phyloP scores from a whole-genome alignment of 2,888 invertebrate species.

The Drosophila parthenogenetica region DNA sequence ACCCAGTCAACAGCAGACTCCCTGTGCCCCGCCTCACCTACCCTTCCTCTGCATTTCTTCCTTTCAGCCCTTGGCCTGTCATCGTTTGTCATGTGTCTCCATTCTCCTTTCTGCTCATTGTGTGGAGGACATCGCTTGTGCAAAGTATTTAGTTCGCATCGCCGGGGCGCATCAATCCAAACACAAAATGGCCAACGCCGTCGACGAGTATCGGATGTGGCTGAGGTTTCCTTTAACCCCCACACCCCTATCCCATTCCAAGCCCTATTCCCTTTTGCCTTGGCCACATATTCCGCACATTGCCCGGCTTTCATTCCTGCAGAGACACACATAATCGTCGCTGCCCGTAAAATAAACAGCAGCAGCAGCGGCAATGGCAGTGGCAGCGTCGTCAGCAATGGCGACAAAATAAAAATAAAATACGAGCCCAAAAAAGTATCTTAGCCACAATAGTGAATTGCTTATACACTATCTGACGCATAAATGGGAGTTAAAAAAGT shows the following conservation, averaged over 20 bases:
- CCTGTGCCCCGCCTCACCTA: too few species aligned
- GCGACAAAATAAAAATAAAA: slow-evolving; percentile 80
- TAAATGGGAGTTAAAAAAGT: background rate
- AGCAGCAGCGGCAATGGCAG: slow-evolving; percentile 41
- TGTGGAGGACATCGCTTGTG: slow-evolving; percentile 65
- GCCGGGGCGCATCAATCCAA: slow-evolving; percentile 81
- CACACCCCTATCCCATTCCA: background rate
- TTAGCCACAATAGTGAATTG: background rate
- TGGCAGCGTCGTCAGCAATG: slow-evolving; percentile 47
- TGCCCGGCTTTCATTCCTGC: slow-evolving; percentile 30
- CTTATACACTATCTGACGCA: background rate
- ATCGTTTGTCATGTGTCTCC: slow-evolving; percentile 75
- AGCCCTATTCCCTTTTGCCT: slow-evolving; percentile 11
- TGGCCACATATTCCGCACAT: slow-evolving; percentile 23
- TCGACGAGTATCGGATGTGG: slow-evolving; percentile 78
- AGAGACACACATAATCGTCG: slow-evolving; percentile 73
- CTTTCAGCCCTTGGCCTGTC: slow-evolving; percentile 58
- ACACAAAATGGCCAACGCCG: slow-evolving; percentile 77
- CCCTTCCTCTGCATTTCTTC: too few species aligned
- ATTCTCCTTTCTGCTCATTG: slow-evolving; percentile 16
- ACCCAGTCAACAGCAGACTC: slow-evolving; percentile 65
- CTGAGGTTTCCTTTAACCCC: slow-evolving; percentile 71
- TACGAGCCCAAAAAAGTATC: slow-evolving; percentile 23
- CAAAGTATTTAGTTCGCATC: slow-evolving; percentile 78
- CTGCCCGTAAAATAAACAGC: slow-evolving; percentile 81